Conservation (phyloP, 2,797 vertebrate species). For the Paratrypauchen microcephalus region DNA sequence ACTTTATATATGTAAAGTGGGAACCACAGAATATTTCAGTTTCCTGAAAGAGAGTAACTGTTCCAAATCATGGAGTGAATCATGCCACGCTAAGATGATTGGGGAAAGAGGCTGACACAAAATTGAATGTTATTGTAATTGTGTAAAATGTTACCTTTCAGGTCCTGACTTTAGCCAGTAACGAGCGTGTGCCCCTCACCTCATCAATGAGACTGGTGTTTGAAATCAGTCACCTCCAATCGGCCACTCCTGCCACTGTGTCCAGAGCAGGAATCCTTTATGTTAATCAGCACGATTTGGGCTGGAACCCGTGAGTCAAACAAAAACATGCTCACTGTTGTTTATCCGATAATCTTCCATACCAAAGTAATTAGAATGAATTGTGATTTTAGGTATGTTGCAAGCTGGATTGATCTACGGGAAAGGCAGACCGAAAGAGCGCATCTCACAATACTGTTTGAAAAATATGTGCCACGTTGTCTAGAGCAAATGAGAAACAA, state of each 20-base stretch:
- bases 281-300: slow-evolving; percentile 81
- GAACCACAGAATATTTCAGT: neutral
- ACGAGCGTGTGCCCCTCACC: slow-evolving; percentile 78
- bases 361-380: neutral
- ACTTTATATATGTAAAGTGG: neutral
- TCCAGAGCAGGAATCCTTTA: slow-evolving; percentile 84
- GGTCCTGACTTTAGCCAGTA: slow-evolving; percentile 85
- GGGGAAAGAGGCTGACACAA: neutral
- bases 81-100: neutral
- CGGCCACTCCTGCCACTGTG: slow-evolving; percentile 80
- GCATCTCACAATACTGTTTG: slow-evolving; percentile 87
- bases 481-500: slow-evolving; percentile 82
- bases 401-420: slow-evolving; percentile 87
- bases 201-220: slow-evolving; percentile 83
- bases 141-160: slow-evolving; percentile 41
- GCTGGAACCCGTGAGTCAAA: slow-evolving; percentile 81
- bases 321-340: neutral
- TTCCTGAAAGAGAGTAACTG: neutral
- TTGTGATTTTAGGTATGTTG: slow-evolving; percentile 73
- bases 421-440: slow-evolving; percentile 82
- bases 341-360: neutral
- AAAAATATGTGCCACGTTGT: slow-evolving; percentile 84
- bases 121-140: slow-evolving; percentile 10
- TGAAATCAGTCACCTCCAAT: slow-evolving; percentile 80
- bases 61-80: neutral